These are phyloP conservation scores for Phalacrocorax aristotelis DNA, from an alignment of 2,113 vertebrate genomes.

Conservation along the genomic window DNA sequence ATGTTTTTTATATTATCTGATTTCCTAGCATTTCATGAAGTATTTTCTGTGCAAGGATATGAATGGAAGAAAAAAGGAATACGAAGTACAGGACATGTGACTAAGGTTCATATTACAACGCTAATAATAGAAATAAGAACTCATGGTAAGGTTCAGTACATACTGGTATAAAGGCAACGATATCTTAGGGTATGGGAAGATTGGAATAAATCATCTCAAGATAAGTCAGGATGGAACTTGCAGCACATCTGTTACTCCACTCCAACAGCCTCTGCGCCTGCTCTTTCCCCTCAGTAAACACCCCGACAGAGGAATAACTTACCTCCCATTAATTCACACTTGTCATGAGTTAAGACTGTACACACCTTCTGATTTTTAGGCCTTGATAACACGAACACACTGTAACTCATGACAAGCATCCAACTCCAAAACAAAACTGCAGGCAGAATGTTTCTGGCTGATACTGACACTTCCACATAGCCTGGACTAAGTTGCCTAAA, in stretches of 20 bases:
- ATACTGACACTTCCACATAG: not conserved
- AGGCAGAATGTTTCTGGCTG: not conserved
- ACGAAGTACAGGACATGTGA: not conserved
- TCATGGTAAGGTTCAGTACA: not conserved
- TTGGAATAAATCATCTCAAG: conserved; percentile 20
- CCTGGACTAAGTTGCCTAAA: not conserved
- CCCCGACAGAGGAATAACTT: not conserved
- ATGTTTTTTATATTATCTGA: not conserved
- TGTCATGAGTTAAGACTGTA: not conserved
- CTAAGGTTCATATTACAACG: conserved; percentile 31
- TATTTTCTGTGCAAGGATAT: not conserved
- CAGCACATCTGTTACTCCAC: not conserved
- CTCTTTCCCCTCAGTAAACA: not conserved
- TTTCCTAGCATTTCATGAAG: not conserved
- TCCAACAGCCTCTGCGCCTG: not conserved
- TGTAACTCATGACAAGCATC: not conserved
- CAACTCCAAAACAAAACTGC: not conserved
- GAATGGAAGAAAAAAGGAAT: conserved; percentile 1
- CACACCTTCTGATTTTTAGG: not conserved
- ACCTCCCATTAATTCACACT: not conserved
- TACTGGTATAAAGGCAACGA: not conserved
- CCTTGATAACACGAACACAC: not conserved
- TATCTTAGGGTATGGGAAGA: not conserved
- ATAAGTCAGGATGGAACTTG: conserved; percentile 18
- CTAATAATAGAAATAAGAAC: conserved; percentile 39